Evolutionary conservation across 2,888 invertebrate species (phyloP), one percentile per base, ranked within the genome.

Genomic region (Alviniconcha strummeri): DNA sequence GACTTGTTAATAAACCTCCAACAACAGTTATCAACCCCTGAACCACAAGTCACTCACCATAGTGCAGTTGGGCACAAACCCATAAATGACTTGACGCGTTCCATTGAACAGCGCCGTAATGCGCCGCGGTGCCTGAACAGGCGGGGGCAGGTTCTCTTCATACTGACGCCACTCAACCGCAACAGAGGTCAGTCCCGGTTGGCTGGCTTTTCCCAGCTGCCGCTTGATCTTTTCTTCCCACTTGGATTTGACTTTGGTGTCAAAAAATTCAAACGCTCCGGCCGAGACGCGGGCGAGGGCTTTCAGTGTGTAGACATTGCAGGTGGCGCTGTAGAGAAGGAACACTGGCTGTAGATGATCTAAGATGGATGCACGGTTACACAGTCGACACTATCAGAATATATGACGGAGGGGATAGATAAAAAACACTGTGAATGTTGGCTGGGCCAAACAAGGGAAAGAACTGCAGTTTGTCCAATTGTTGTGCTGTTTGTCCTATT

Each of bases 51-150:
- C 11, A 85, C 89, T 75, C 84, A 92, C 93, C 91, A 92, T 90
- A 52, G 90, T 90, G 82, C 93, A 93, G 88, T 93, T 91, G 13
- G 90, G 89, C 4, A 92, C 92, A 88, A 91, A 93, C 55, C 93
- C 93, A 87, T 93, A 93, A 57, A 93, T 89, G 56, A 94, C 92
- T 72, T 92, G 92, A 83, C 93, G 87, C 7, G 91, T 90, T 0
- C 93, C 93, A 87, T 88, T 93, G 87, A 94, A 94, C 19, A 94
- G 87, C n/a, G 93, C 90, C 7, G 91, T 91, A 82, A 93, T 91
- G 74, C 89, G 88, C 55, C 87, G 83, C 4, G 93, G 94, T 7
- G 93, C 93, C 84, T 93, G 93, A 2, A 90, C 84, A 55, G 90
- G 90, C 9, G 87, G 78, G 11, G 88, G 86, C 7, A 86, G 85